Conservation (phyloP, 1,140 invertebrate genomes). For the Pteromalus puparum region DNA sequence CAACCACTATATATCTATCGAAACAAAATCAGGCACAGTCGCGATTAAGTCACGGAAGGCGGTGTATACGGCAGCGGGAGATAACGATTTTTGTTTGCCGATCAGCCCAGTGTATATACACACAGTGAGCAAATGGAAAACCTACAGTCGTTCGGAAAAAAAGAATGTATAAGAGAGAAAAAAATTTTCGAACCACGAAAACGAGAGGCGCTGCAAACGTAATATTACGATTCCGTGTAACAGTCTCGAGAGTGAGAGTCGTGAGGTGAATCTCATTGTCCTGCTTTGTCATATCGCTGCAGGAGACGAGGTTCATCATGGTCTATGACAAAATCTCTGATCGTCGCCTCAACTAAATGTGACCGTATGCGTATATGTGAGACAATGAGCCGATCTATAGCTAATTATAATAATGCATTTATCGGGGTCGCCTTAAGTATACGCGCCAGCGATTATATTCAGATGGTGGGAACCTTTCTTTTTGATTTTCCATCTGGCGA, state of each 20-base stretch:
- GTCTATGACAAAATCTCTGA: not conserved
- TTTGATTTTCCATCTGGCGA: not conserved
- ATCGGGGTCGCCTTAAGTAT: not conserved
- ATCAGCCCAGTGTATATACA: not conserved
- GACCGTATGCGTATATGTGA: too few relatives aligned
- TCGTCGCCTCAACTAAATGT: not conserved
- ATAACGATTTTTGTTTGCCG: conserved; percentile 21
- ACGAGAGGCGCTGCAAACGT: not conserved
- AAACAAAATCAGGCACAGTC: conserved; percentile 6
- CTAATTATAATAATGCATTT: not conserved
- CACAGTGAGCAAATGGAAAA: not conserved
- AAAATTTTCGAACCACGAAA: conserved; percentile 4
- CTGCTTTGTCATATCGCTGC: not conserved
- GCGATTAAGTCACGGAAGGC: not conserved
- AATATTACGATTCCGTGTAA: not conserved
- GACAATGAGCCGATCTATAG: not conserved
- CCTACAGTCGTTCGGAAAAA: not conserved
- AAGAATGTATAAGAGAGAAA: not conserved
- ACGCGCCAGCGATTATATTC: not conserved
- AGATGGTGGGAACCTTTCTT: not conserved
- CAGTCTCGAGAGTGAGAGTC: not conserved
- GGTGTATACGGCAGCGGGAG: not conserved
- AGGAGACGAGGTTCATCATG: too few relatives aligned
- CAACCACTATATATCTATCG: not conserved
- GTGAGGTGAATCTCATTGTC: conserved; percentile 37